These are phyloP conservation scores for Pinna nobilis DNA, from an alignment of 1,140 invertebrate species.

Conservation along the genomic window DNA sequence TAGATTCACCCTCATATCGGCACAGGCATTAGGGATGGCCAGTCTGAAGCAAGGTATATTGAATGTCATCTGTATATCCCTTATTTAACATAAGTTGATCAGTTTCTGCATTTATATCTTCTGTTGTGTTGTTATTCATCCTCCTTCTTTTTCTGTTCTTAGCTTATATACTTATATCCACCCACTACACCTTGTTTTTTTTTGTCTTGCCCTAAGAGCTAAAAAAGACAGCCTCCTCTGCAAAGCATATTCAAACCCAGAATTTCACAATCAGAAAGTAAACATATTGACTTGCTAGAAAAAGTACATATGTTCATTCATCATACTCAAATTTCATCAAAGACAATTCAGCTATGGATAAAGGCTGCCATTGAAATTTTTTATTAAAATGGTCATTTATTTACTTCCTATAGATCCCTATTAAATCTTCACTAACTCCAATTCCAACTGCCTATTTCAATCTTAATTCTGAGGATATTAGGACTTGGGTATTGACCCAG, in stretches of 20 bases:
- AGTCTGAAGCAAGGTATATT: constrained; percentile 78
- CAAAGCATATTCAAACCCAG: too few relatives aligned
- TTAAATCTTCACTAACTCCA: not conserved
- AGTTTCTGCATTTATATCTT: not conserved
- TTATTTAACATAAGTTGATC: not conserved
- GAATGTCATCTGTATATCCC: not conserved
- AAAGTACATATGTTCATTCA: too few relatives aligned
- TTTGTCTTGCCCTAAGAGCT: too few relatives aligned
- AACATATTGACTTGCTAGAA: too few relatives aligned
- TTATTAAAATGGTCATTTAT: too few relatives aligned
- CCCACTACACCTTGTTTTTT: not conserved
- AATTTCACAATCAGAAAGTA: too few relatives aligned
- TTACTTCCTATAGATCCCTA: not conserved
- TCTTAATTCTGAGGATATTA: not conserved
- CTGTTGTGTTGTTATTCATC: not conserved
- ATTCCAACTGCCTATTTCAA: not conserved
- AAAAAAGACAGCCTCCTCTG: too few relatives aligned
- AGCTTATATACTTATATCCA: not conserved
- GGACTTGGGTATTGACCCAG: not conserved
- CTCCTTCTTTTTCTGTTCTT: not conserved
- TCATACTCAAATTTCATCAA: too few relatives aligned
- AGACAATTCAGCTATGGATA: too few relatives aligned
- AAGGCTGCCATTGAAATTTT: too few relatives aligned
- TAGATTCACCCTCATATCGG: constrained; percentile 85
- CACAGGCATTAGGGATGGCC: constrained; percentile 90